Evolutionary conservation across 2,113 vertebrate species (phyloP).

Genomic region (Marcusenius ussheri): DNA sequence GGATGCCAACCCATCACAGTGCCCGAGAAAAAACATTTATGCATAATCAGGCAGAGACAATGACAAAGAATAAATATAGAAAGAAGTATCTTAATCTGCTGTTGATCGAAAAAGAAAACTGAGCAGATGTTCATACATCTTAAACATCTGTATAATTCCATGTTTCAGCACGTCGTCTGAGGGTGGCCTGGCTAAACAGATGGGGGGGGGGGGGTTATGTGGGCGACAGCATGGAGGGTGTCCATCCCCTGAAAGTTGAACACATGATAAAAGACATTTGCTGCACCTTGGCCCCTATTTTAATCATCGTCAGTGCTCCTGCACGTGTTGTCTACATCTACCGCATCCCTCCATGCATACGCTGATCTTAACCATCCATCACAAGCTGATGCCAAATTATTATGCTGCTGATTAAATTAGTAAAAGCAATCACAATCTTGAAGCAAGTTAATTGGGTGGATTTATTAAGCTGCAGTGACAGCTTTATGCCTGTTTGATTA

Average conservation of each 20-base stretch:
- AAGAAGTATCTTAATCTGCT: background rate
- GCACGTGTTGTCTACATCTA: background rate
- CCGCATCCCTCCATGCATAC: background rate
- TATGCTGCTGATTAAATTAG: slow-evolving; percentile 73
- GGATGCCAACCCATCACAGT: background rate
- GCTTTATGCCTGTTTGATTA: slow-evolving; percentile 77
- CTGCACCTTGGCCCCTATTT: background rate
- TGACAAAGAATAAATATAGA: background rate
- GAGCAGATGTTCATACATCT: background rate
- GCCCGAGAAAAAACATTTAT: background rate
- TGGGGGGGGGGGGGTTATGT: background rate
- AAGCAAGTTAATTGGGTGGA: slow-evolving; percentile 74
- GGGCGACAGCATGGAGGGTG: background rate
- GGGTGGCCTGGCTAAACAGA: background rate
- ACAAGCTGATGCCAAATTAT: slow-evolving; percentile 51
- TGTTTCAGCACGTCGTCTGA: background rate
- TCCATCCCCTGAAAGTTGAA: no score
- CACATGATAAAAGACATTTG: background rate
- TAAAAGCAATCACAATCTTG: slow-evolving; percentile 68
- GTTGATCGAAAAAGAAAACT: background rate
- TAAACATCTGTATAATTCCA: background rate
- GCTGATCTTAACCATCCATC: slow-evolving; percentile 32
- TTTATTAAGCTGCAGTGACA: slow-evolving; percentile 71
- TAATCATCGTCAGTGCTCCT: slow-evolving; percentile 11
- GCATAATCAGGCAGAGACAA: background rate